Evolutionary conservation across 2,113 vertebrate species (phyloP).

Genomic region (Scomber scombrus): DNA sequence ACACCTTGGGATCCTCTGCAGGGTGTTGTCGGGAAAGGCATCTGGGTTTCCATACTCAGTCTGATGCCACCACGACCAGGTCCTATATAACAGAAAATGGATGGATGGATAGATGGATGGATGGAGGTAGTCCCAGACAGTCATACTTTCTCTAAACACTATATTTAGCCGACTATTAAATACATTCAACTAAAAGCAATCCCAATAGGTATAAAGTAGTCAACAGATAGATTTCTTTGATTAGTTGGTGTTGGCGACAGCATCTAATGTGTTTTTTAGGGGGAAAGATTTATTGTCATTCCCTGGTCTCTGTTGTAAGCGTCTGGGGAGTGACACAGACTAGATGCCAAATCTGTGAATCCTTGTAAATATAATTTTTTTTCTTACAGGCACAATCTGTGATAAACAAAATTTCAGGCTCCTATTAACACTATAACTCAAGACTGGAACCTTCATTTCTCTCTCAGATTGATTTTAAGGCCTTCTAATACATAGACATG

Average conservation of each 20-base stretch:
- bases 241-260: neutral
- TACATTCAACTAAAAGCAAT: neutral
- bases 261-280: neutral
- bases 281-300: neutral
- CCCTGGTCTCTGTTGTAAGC: neutral
- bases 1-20: too few species aligned
- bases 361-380: neutral
- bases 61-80: too few species aligned
- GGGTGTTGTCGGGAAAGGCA: too few species aligned
- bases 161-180: neutral
- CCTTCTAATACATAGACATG: constrained; percentile 3
- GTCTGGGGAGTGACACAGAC: neutral
- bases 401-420: neutral
- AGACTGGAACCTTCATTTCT: neutral
- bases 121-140: neutral
- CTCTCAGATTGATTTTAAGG: constrained; percentile 1
- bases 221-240: neutral
- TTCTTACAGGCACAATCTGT: neutral
- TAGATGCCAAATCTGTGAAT: neutral
- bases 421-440: neutral
- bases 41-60: too few species aligned
- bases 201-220: neutral
- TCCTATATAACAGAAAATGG: too few species aligned
- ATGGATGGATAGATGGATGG: too few species aligned
- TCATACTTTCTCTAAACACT: neutral